Conservation (phyloP, 2,797 vertebrate genomes). For the Lacerta bilineata region DNA sequence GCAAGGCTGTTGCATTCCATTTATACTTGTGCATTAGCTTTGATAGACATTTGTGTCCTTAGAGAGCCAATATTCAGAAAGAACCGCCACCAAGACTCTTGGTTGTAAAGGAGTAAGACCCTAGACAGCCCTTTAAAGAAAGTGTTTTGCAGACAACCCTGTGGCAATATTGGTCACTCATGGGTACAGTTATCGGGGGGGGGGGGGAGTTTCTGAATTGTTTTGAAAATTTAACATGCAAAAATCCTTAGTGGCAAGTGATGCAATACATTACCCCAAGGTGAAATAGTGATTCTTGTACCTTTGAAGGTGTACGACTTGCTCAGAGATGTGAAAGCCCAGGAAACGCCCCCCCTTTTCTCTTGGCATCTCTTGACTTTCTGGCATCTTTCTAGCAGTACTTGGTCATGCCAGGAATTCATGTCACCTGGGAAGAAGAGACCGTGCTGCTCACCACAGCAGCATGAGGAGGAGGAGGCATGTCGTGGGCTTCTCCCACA, state of each 20-base stretch:
- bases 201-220: not conserved
- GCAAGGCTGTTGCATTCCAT: conserved; percentile 1
- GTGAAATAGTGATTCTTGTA: not conserved
- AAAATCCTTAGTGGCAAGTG: not conserved
- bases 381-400: not conserved
- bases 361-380: no score
- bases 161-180: not conserved
- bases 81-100: not conserved
- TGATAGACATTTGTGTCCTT: not conserved
- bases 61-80: not conserved
- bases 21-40: conserved; percentile 19
- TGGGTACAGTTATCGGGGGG: not conserved
- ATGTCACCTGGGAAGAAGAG: not conserved
- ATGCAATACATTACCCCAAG: not conserved
- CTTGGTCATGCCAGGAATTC: not conserved
- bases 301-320: not conserved
- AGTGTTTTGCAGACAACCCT: not conserved
- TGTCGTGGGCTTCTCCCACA: not conserved
- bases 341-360: no score
- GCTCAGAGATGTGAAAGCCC: no score
- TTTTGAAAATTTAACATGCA: not conserved
- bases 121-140: not conserved
- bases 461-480: not conserved
- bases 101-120: not conserved
- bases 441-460: not conserved